Evolutionary conservation across 2,888 invertebrate species (phyloP), one percentile per base, ranked within the genome.

Genomic region (Ephialtes manifestator): DNA sequence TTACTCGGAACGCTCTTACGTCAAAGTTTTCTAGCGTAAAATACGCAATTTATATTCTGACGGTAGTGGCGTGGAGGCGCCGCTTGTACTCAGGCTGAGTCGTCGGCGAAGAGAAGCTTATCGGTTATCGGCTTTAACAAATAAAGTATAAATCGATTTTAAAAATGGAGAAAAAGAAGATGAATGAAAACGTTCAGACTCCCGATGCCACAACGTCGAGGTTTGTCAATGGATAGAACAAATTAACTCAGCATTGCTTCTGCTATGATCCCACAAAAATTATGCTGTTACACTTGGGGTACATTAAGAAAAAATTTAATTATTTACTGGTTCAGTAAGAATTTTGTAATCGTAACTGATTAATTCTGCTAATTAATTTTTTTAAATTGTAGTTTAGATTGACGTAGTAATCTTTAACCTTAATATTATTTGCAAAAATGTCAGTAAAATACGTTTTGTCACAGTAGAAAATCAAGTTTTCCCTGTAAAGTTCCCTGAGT

Each of bases 1-100:
- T 79, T 79, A 76, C 85, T 82, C 70, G 43, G 79, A 82, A 82
- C 75, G 75, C 71, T 79, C 71, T 82, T 85, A 70, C 85, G 81
- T 76, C 58, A 48, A 82, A 82, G 70, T 82, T 78, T 81, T 71
- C 31, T 63, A 81, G 35, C 85, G 81, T 81, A 71, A 85, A 82
- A 78, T 79, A 85, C 70, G 75, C 81, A 79, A 85, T 85, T 85
- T 85, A 82, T 85, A 79, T 81, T 81, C 81, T 15, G 55, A 55
- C 60, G 7, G 58, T 58, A 39, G 28, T 18, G 43, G 58, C 13
- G 18, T 20, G 18, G 72, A 58, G 53, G n/a, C n/a, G 43, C 51
- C 70, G 70, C 35, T n/a, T 74, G 46, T 46, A 35, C 43, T 48
- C n/a, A 35, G 31, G 51, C 63, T 39, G 43, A 39, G 11, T 43